Evolutionary conservation across 2,797 vertebrate species (phyloP).

Genomic region (Phoeniculus purpureus): DNA sequence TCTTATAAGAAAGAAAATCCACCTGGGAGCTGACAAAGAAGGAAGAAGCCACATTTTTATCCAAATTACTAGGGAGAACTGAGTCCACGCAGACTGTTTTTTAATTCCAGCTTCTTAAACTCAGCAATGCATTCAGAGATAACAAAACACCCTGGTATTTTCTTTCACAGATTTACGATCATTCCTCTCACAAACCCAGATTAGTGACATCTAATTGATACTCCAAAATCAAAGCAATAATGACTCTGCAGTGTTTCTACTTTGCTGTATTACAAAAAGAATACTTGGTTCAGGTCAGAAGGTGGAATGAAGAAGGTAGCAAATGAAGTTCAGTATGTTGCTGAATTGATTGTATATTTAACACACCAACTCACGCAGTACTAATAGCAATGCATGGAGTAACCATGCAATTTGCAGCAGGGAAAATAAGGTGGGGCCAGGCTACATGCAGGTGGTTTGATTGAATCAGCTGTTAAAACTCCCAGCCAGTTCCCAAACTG

Average conservation of each 20-base stretch:
- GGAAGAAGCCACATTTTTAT: constrained; percentile 9
- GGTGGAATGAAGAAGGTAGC: not conserved
- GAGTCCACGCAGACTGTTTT: not conserved
- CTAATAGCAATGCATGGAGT: not conserved
- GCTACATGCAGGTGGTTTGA: constrained; percentile 27
- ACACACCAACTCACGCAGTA: accelerated
- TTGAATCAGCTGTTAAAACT: constrained; percentile 60
- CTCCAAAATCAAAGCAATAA: constrained; percentile 5
- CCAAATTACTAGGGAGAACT: not conserved
- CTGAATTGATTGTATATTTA: not conserved
- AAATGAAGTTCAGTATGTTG: not conserved
- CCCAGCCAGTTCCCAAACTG: constrained; percentile 59
- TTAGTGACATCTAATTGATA: constrained; percentile 18
- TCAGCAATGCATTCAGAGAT: not conserved
- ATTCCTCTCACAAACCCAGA: not conserved
- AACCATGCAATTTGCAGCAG: not conserved
- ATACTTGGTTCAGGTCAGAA: not conserved
- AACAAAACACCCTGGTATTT: constrained; percentile 38
- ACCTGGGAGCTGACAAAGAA: not conserved
- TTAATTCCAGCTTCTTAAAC: constrained; percentile 17
- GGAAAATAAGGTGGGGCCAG: not conserved
- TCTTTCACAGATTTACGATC: not conserved
- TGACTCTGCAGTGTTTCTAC: not conserved
- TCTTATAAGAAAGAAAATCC: not conserved
- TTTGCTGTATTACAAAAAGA: not conserved